Evolutionary conservation across 2,797 vertebrate genomes (phyloP).

Genomic region (Cetoscarus ocellatus): DNA sequence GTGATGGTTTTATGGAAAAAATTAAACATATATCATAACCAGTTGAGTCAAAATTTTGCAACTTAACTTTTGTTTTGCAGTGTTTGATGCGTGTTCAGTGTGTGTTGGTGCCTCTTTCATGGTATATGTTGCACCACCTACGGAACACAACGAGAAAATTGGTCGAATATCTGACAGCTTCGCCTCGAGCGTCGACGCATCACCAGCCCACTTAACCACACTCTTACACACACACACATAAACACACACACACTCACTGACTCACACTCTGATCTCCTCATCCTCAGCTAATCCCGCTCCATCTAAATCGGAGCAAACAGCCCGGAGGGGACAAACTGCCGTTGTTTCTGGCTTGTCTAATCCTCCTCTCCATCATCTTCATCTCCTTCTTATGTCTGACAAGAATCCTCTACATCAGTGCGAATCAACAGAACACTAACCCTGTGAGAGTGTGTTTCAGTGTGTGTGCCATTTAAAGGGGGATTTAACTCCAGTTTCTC

Average conservation of each 20-base stretch:
- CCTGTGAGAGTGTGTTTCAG: constrained; percentile 19
- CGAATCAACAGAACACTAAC: constrained; percentile 45
- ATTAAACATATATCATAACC: not conserved
- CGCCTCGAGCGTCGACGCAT: constrained; percentile 60
- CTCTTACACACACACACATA: not conserved
- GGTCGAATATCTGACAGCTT: constrained; percentile 71
- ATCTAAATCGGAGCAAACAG: constrained; percentile 74
- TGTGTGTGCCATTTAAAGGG: constrained; percentile 33
- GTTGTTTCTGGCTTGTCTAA: constrained; percentile 67
- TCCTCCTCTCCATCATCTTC: constrained; percentile 72
- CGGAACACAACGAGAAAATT: constrained; percentile 53
- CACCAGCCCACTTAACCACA: constrained; percentile 63
- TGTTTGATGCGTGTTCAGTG: not conserved
- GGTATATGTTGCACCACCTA: constrained; percentile 54
- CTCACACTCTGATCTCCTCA: constrained; percentile 66
- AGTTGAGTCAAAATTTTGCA: not conserved
- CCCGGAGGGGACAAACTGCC: constrained; percentile 56
- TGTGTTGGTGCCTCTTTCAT: constrained; percentile 21
- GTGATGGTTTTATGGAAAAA: too few species aligned
- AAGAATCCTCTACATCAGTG: constrained; percentile 57
- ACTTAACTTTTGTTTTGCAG: constrained; percentile 26
- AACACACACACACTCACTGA: too few species aligned
- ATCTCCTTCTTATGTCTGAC: constrained; percentile 72
- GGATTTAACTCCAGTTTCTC: constrained; percentile 63
- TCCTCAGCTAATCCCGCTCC: constrained; percentile 74